Base-by-base conservation (phyloP, 2,888 invertebrate species). In the Caenorhabditis uteleia region DNA sequence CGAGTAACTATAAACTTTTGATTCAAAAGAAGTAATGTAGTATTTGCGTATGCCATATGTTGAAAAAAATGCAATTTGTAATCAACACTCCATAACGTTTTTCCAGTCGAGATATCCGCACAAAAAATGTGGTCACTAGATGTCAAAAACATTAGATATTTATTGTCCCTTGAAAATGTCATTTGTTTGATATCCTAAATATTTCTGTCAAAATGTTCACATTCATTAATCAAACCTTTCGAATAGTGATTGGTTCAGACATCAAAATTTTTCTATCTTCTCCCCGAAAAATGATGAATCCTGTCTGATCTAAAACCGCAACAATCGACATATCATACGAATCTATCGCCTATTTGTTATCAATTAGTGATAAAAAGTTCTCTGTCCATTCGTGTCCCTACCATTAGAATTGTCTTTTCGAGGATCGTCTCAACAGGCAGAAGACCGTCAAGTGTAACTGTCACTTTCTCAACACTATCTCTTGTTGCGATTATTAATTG, bases 61-160 rank as follows among this genome's bases (percentile, higher is more conserved):
- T 58, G 56, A 31, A 70, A 74, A 53, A 68, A 70, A 39, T 69
- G 68, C 0, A 74, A 47, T 40, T 74, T 74, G 38, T 64, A 68
- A 34, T 74, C 74, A 10, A 62, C 47, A n/a, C 43, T 57, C 74
- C 74, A 74, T 1, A 70, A 49, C 7, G 43, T 60, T 38, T 70
- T 70, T 23, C 57, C 44, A 36, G 45, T 60, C 0, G 54, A 43
- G 1, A 60, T 29, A 49, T 69, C 72, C 6, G 57, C 27, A 23
- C 62, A 55, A 12, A 50, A 53, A 10, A 74, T 68, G 29, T 64
- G 60, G 42, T 74, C 70, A 57, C 54, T 67, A 7, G 60, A 55
- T 20, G 61, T 67, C n/a, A 70, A 43, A 29, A 70, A 44, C n/a
- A 61, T 57, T 8, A 74, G 33, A 47, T 55, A 70, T 38, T 69